Evolutionary conservation across 2,113 vertebrate species (phyloP).

Genomic region (Camelus bactrianus): DNA sequence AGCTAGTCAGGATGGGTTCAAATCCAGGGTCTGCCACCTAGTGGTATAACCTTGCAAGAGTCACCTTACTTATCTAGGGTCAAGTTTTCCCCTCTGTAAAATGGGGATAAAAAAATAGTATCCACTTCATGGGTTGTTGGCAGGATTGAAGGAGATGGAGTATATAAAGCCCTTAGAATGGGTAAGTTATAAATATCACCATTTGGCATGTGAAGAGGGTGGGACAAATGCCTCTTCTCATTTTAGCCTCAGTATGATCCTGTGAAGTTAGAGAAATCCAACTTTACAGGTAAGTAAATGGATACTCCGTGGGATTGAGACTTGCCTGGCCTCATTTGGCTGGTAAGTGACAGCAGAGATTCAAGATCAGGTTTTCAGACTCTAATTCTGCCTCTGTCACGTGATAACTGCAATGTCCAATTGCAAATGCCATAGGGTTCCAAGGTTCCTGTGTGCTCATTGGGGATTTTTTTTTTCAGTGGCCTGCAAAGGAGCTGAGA

Average conservation of each 20-base stretch:
- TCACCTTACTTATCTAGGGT: background rate
- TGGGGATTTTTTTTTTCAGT: constrained; percentile 7
- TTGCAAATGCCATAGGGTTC: background rate
- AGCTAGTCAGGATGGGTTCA: background rate
- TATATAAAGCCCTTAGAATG: background rate
- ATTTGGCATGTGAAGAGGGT: background rate
- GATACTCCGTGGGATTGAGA: background rate
- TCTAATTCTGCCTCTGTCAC: background rate
- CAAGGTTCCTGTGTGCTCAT: background rate
- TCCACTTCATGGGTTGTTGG: background rate
- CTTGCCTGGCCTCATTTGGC: background rate
- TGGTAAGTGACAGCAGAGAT: background rate
- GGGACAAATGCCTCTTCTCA: background rate
- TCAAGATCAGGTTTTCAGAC: background rate
- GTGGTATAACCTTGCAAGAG: constrained; percentile 64
- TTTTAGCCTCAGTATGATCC: background rate
- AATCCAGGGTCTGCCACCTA: constrained; percentile 71
- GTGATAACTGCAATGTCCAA: background rate
- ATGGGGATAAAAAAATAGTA: constrained; percentile 59
- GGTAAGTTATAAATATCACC: background rate
- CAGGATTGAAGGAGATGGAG: background rate
- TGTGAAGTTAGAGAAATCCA: background rate
- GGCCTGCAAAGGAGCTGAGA: background rate
- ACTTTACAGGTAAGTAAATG: background rate
- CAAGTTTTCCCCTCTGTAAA: constrained; percentile 34